Percentiles rank a stretch among this genome's conserved stretches.
Conservation (phyloP, 2,113 vertebrate genomes). For the Hemiprocne comata region DNA sequence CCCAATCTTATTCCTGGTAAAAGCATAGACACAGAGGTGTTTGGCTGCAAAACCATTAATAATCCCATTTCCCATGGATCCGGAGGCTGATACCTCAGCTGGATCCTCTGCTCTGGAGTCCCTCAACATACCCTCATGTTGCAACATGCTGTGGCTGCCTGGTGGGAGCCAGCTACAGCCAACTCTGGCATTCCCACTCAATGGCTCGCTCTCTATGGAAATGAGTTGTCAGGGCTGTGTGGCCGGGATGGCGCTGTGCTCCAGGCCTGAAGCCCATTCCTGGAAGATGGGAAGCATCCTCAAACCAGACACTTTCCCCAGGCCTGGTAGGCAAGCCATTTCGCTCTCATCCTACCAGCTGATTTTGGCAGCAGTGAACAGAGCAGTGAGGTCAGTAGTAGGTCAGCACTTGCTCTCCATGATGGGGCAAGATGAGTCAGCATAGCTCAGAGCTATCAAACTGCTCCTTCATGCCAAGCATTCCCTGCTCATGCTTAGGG, state of each 20-base stretch:
- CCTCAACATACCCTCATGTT: not conserved
- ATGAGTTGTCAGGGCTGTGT: not conserved
- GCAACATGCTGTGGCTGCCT: not conserved
- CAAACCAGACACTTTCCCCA: not conserved
- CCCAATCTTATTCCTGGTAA: not conserved
- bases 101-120: not conserved
- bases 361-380: not conserved
- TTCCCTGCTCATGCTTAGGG: not conserved
- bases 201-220: not conserved
- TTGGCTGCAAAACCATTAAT: not conserved
- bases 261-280: accelerated
- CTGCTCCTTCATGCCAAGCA: not conserved
- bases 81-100: not conserved
- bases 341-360: not conserved
- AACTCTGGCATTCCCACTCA: not conserved
- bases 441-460: not conserved
- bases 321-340: not conserved
- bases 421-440: accelerated
- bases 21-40: not conserved
- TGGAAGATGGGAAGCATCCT: not conserved
- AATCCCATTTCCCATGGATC: not conserved
- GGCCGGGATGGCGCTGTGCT: not conserved
- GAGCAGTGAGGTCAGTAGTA: not conserved
- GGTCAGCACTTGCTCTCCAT: not conserved
- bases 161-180: not conserved